Evolutionary conservation across 1,140 invertebrate genomes (phyloP).

Genomic region (Drosophila equinoxialis): DNA sequence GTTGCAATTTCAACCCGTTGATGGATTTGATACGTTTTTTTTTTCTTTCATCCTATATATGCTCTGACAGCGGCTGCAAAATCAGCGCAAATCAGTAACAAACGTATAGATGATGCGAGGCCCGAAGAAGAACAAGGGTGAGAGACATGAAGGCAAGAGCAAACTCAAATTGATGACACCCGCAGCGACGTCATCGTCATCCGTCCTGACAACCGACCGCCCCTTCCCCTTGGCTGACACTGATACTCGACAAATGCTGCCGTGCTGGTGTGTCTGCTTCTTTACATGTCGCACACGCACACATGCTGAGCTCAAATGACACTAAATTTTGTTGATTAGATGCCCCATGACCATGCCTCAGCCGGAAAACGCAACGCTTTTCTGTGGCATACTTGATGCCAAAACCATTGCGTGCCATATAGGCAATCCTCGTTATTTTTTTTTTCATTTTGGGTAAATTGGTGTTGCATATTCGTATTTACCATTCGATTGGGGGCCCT

Average conservation of each 20-base stretch:
- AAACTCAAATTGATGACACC: conserved; percentile 79
- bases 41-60: conserved; percentile 22
- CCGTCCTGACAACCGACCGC: background rate
- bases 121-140: background rate
- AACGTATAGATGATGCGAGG: conserved; percentile 13
- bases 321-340: conserved; percentile 80
- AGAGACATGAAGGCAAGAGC: conserved; percentile 21
- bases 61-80: conserved; percentile 52
- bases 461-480: background rate
- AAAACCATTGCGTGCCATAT: conserved; percentile 19
- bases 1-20: conserved; percentile 79
- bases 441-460: background rate
- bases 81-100: conserved; percentile 67
- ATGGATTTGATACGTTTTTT: conserved; percentile 73
- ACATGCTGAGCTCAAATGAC: conserved; percentile 59
- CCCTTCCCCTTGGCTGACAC: conserved; percentile 25
- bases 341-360: conserved; percentile 32
- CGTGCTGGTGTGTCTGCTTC: conserved; percentile 29
- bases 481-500: background rate
- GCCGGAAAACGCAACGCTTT: conserved; percentile 36
- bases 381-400: conserved; percentile 21
- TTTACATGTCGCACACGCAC: conserved; percentile 65
- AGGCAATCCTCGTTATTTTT: background rate
- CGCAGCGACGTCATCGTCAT: conserved; percentile 45
- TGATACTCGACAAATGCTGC: conserved; percentile 44